Base-by-base conservation (phyloP, 2,888 invertebrate genomes). In the Himalopsyche japonica region DNA sequence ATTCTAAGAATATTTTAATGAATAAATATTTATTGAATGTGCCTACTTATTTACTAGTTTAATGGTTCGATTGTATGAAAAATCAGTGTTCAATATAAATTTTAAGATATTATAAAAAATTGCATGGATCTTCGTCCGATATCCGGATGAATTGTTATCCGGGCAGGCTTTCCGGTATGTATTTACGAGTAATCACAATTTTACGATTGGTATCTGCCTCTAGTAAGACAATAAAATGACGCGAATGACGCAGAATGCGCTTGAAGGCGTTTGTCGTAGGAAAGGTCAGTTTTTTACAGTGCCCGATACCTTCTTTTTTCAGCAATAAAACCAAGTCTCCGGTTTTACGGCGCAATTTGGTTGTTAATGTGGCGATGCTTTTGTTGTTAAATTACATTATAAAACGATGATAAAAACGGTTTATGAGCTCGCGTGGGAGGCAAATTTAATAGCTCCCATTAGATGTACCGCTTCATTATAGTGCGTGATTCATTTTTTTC, bases 341-440 rank as follows among this genome's bases (percentile, higher is more conserved):
- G 70, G 70, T 83, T 87, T 87, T 86, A 87, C 85, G 85, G 83
- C 82, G 80, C 85, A 84, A 84, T 86, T 85, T 79, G 86, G 84
- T 83, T 82, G 86, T 87, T 87, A 86, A 87, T 85, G 82, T 57
- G 86, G 82, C 84, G 82, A 86, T 86, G 83, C 85, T 84, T 84
- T 85, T 87, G 84, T 87, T 87, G 87, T 87, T 82, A 86, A 85
- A 86, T 87, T 84, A 87, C 87, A 87, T 86, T 86, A 86, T 87
- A 86, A 87, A 86, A 79, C 82, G 86, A 87, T 87, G 85, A 79
- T 87, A 87, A 86, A 86, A 85, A 80, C 77, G 84, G 85, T 84
- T 86, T 82, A 79, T 82, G 82, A 80, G 79, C 77, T 80, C 49
- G 84, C 81, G 86, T 84, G 84, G 86, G 86, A 83, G 85, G 85